Percentiles rank a stretch among this genome's conserved stretches.
Evolutionary conservation across 2,113 vertebrate species (phyloP).

Genomic region (Corynorhinus townsendii): DNA sequence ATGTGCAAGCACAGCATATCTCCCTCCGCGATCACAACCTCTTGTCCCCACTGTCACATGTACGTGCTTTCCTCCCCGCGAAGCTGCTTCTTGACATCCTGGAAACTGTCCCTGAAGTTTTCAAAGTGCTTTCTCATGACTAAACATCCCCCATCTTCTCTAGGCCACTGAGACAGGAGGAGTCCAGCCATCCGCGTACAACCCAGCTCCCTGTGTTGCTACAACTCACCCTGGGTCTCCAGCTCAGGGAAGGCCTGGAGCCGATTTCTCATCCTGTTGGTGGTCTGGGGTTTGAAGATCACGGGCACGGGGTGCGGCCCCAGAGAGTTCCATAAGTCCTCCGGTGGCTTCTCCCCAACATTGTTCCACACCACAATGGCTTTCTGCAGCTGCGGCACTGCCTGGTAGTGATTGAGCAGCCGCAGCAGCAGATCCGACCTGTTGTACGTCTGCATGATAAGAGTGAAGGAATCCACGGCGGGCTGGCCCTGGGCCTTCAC

Average conservation of each 20-base stretch:
- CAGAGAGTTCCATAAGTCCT: slow-evolving; percentile 88
- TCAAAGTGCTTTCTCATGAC: background rate
- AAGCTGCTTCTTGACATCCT: background rate
- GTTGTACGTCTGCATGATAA: slow-evolving; percentile 94
- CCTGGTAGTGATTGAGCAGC: slow-evolving; percentile 96
- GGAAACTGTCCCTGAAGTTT: background rate
- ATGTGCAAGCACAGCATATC: background rate
- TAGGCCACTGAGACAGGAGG: background rate
- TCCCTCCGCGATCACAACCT: background rate
- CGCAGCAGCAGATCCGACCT: slow-evolving; percentile 92
- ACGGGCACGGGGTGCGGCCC: slow-evolving; percentile 93
- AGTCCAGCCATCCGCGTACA: background rate
- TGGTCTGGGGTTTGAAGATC: slow-evolving; percentile 89
- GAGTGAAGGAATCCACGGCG: slow-evolving; percentile 84
- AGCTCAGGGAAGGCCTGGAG: slow-evolving; percentile 91
- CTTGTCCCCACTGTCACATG: background rate
- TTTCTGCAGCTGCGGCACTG: slow-evolving; percentile 86
- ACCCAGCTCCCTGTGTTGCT: background rate
- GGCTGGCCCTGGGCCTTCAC: slow-evolving; percentile 71
- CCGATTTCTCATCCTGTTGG: slow-evolving; percentile 93
- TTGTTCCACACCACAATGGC: slow-evolving; percentile 97
- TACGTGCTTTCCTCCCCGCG: background rate
- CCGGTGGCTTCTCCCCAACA: slow-evolving; percentile 85
- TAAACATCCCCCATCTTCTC: background rate
- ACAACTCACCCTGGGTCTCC: slow-evolving; percentile 87